Evolutionary conservation across 2,113 vertebrate species (phyloP).

Genomic region (Channa argus): DNA sequence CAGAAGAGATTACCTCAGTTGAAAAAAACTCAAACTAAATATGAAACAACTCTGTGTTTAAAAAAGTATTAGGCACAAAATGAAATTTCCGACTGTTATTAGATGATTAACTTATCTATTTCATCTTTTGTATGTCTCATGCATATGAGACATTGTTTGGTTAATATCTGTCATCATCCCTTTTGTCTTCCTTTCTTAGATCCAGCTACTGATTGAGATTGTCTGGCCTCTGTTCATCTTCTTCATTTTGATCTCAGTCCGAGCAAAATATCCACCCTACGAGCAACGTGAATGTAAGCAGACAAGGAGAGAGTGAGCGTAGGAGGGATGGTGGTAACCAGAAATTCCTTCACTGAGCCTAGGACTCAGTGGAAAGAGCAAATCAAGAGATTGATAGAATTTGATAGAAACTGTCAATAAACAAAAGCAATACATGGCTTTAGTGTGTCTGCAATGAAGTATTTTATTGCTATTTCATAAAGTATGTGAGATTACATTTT

Average conservation of each 20-base stretch:
- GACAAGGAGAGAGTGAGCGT: not conserved
- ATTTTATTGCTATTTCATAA: no score
- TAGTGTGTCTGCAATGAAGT: no score
- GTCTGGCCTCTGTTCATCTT: conserved; percentile 98
- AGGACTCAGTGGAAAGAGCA: not conserved
- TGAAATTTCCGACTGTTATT: not conserved
- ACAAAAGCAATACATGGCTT: no score
- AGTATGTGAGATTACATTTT: no score
- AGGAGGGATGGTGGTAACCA: not conserved
- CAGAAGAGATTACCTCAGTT: not conserved
- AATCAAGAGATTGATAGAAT: no score
- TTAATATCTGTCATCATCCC: not conserved
- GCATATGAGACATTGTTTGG: not conserved
- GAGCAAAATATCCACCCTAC: conserved; percentile 93
- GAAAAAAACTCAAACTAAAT: not conserved
- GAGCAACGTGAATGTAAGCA: conserved; percentile 99
- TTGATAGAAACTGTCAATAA: no score
- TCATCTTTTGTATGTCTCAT: not conserved
- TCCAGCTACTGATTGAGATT: conserved; percentile 95
- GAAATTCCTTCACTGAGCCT: not conserved
- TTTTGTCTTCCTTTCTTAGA: conserved; percentile 76
- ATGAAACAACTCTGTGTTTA: no score
- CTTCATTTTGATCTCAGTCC: conserved; percentile 96
- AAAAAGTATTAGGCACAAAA: conserved; percentile 11
- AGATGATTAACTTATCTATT: conserved; percentile 5